Percentiles rank a stretch among this genome's conserved stretches.
These are phyloP conservation scores for Amniataba percoides DNA, from an alignment of 2,797 vertebrate genomes.

Conservation along the genomic window DNA sequence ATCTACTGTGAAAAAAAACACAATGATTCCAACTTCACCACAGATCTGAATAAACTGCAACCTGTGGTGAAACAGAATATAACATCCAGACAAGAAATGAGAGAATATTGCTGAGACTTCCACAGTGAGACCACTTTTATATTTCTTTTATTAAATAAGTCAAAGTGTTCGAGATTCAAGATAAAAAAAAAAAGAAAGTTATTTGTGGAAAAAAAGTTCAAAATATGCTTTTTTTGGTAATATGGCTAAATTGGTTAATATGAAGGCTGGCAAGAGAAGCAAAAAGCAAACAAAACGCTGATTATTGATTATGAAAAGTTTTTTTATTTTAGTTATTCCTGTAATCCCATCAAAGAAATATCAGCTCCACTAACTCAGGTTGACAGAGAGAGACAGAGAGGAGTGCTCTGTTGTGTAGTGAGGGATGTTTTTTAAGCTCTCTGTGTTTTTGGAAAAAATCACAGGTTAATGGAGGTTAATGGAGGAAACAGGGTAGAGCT, in stretches of 20 bases:
- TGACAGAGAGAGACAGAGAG: slow-evolving; percentile 20
- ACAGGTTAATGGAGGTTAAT: slow-evolving; percentile 48
- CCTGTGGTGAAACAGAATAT: slow-evolving; percentile 8
- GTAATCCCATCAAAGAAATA: slow-evolving; percentile 29
- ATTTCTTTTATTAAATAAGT: slow-evolving; percentile 48
- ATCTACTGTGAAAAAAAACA: slow-evolving; percentile 85
- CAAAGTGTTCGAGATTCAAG: slow-evolving; percentile 34
- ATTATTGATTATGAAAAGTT: neutral
- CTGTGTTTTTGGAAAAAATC: slow-evolving; percentile 40
- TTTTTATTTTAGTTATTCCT: slow-evolving; percentile 9
- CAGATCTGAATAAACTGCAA: slow-evolving; percentile 35
- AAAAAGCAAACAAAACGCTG: slow-evolving; percentile 3
- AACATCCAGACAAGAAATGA: slow-evolving; percentile 9
- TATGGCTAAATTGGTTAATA: neutral
- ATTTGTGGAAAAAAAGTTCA: slow-evolving; percentile 27
- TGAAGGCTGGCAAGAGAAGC: slow-evolving; percentile 15
- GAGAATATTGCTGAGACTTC: slow-evolving; percentile 12
- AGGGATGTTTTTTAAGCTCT: slow-evolving; percentile 25
- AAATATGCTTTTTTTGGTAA: slow-evolving; percentile 16
- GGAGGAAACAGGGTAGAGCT: slow-evolving; percentile 58
- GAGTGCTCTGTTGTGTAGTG: slow-evolving; percentile 14
- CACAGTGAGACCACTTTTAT: slow-evolving; percentile 30
- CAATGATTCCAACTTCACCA: slow-evolving; percentile 46
- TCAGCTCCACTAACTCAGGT: slow-evolving; percentile 61
- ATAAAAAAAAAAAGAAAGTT: slow-evolving; percentile 26